Percentiles rank a stretch among this genome's conserved stretches.
phyloP scores from a whole-genome alignment of 2,797 vertebrate genomes.

The Aulostomus chinensis region DNA sequence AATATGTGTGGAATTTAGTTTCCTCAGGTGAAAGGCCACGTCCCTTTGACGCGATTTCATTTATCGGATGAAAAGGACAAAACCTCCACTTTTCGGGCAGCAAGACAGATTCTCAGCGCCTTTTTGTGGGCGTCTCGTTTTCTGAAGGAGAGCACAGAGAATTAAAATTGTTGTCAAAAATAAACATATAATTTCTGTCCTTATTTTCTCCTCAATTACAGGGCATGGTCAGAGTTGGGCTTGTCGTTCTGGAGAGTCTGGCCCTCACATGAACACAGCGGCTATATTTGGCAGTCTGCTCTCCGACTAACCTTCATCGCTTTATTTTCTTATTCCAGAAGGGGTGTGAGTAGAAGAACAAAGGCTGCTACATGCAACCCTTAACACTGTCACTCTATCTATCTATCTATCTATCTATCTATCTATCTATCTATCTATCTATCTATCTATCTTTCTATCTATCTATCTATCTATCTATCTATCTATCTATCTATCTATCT shows the following conservation, averaged over 20 bases:
- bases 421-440: slow-evolving; percentile 10
- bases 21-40: background rate
- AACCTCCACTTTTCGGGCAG: slow-evolving; percentile 53
- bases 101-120: slow-evolving; percentile 74
- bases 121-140: slow-evolving; percentile 81
- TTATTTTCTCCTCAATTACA: slow-evolving; percentile 90
- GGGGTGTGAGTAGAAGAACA: slow-evolving; percentile 65
- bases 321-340: slow-evolving; percentile 74
- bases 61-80: slow-evolving; percentile 52
- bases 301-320: slow-evolving; percentile 81
- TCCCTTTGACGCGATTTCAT: slow-evolving; percentile 38
- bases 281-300: slow-evolving; percentile 87
- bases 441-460: slow-evolving; percentile 15
- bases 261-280: slow-evolving; percentile 84
- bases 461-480: slow-evolving; percentile 18
- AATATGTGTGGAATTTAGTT: background rate
- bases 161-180: slow-evolving; percentile 90
- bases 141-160: slow-evolving; percentile 85
- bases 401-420: slow-evolving; percentile 13
- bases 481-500: slow-evolving; percentile 10
- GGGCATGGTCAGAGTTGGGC: slow-evolving; percentile 83
- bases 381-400: slow-evolving; percentile 23
- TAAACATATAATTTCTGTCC: slow-evolving; percentile 90
- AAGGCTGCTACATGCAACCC: slow-evolving; percentile 50
- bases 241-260: slow-evolving; percentile 85